phyloP scores from a whole-genome alignment of 2,888 invertebrate genomes.

The Pediacus dermestoides region DNA sequence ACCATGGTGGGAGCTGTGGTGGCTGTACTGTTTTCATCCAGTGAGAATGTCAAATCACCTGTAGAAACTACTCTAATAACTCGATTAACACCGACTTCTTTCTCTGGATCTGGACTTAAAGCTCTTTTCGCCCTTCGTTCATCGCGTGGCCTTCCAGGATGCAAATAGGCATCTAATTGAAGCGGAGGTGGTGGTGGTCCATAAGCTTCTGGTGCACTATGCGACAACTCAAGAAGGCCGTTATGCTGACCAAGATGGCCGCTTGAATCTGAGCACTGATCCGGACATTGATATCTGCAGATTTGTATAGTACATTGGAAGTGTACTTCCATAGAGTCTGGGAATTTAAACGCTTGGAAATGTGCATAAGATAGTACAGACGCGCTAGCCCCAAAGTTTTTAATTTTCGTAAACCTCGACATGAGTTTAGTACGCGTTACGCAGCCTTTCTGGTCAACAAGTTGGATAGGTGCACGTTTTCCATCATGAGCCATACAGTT shows the following conservation, averaged over 20 bases:
- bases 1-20: conserved; percentile 64
- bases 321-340: conserved; percentile 94
- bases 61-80: conserved; percentile 89
- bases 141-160: conserved; percentile 67
- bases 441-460: conserved; percentile 90
- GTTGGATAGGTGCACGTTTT: conserved; percentile 86
- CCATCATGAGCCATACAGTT: conserved; percentile 95
- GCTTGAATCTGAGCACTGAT: conserved; percentile 73
- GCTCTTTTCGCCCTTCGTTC: conserved; percentile 61
- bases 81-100: conserved; percentile 83
- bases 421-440: conserved; percentile 88
- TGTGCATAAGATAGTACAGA: conserved; percentile 89
- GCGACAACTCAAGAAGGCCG: conserved; percentile 57
- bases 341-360: conserved; percentile 94
- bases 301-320: conserved; percentile 95
- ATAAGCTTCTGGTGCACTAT: conserved; percentile 57
- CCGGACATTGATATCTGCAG: conserved; percentile 88
- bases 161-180: conserved; percentile 62
- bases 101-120: conserved; percentile 58
- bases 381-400: conserved; percentile 91
- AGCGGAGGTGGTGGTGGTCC: conserved; percentile 63
- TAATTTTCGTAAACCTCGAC: conserved; percentile 91
- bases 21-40: conserved; percentile 64
- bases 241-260: conserved; percentile 33
- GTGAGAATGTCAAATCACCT: conserved; percentile 80